Conservation (phyloP, 2,888 invertebrate species). For the Dolomedes plantarius region DNA sequence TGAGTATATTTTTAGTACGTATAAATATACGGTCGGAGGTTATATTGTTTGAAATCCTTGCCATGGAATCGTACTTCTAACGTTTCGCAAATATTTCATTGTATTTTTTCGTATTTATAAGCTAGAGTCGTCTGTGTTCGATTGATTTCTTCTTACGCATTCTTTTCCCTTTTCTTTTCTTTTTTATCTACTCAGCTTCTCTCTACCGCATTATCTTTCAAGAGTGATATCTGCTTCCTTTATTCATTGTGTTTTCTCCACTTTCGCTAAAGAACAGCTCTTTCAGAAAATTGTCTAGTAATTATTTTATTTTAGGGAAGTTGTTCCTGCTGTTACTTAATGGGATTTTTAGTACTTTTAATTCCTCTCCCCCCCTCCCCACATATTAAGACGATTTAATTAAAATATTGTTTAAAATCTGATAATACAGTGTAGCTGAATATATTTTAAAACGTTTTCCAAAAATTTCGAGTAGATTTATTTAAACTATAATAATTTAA, state of each 20-base stretch:
- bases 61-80: background rate
- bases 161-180: background rate
- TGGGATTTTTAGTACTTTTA: too few relatives aligned
- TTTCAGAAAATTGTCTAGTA: background rate
- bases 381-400: too few relatives aligned
- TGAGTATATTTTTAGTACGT: too few relatives aligned
- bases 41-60: background rate
- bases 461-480: too few relatives aligned
- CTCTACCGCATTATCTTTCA: background rate
- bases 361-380: too few relatives aligned
- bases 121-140: background rate
- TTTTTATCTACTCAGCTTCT: background rate
- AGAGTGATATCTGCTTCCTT: background rate
- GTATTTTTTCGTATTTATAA: background rate
- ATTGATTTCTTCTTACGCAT: background rate
- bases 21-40: too few relatives aligned
- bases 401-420: too few relatives aligned
- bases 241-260: background rate
- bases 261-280: background rate
- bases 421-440: too few relatives aligned
- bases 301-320: constrained; percentile 8
- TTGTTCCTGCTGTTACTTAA: background rate
- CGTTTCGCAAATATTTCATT: background rate
- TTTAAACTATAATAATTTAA: too few relatives aligned
- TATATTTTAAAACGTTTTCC: too few relatives aligned